These are phyloP conservation scores for Axea sp. DNA, from an alignment of 2,888 invertebrate species.

Conservation along the genomic window DNA sequence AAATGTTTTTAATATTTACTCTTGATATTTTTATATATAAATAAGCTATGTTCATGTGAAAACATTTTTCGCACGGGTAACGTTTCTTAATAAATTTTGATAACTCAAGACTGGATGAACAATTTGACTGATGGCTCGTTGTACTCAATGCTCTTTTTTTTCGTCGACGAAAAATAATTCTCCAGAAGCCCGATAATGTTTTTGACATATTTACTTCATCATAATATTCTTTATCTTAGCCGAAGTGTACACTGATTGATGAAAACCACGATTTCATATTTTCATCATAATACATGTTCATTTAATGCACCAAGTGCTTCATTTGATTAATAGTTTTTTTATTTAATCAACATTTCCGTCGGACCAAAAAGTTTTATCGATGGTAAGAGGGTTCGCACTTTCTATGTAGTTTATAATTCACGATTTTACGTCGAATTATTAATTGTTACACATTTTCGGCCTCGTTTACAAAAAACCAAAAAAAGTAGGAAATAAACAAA, in stretches of 20 bases:
- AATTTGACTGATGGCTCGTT: constrained; percentile 51
- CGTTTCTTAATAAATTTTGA: no score
- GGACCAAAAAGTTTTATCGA: constrained; percentile 8
- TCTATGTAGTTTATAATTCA: constrained; percentile 9
- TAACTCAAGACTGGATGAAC: constrained; percentile 32
- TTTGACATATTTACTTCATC: constrained; percentile 50
- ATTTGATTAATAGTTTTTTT: constrained; percentile 35
- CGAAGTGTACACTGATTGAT: constrained; percentile 51
- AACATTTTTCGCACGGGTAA: no score
- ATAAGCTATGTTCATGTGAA: no score
- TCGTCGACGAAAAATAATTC: constrained; percentile 46
- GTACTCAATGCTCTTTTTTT: constrained; percentile 18
- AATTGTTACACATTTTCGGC: constrained; percentile 34
- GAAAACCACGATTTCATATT: constrained; percentile 48
- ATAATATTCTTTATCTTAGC: constrained; percentile 56
- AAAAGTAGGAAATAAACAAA: no score
- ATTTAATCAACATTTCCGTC: constrained; percentile 9
- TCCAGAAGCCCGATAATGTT: constrained; percentile 43
- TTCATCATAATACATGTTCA: constrained; percentile 49
- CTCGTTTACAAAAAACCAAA: constrained; percentile 33
- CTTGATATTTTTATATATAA: no score
- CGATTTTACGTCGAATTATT: constrained; percentile 46
- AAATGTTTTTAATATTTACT: no score
- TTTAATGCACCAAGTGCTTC: constrained; percentile 25
- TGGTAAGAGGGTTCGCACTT: neutral